Evolutionary conservation across 2,888 invertebrate genomes (phyloP), one percentile per base, ranked within the genome.

Genomic region (Vesta saturnalis): DNA sequence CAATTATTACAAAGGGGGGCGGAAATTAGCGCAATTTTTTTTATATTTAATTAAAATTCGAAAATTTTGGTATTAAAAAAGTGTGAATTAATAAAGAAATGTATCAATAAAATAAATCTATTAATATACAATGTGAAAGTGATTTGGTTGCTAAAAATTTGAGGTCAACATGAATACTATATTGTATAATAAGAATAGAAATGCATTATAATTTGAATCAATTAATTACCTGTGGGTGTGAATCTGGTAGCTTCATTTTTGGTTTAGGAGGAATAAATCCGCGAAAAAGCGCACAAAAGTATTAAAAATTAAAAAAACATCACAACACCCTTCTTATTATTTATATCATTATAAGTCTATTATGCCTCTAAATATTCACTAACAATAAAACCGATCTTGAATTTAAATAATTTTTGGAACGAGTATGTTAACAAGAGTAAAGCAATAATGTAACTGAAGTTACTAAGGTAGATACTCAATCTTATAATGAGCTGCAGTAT

Each of bases 81-180:
- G 39, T 39, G n/a, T n/a, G n/a, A 2, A 1, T 10, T n/a, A 2
- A 8, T n/a, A 39, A n/a, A n/a, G n/a, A 39, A 39, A 5, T 39
- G 39, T n/a, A 39, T 39, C 39, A 1, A 39, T 12, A n/a, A 39
- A 39, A 39, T n/a, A 39, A 12, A 39, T 4, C n/a, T 8, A 39
- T 39, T n/a, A 39, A 39, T 39, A 5, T 22, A 16, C 3, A 14
- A 57, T 15, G 23, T 57, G 57, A 35, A 35, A 39, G 57, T 57
- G 57, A 35, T 15, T 39, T 35, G 19, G 55, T 55, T 55, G 12
- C n/a, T 55, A 19, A 57, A 18, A 57, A 57, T 39, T 57, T 12
- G 30, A 52, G 52, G 52, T 52, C 52, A 19, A 12, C 21, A 52
- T 19, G 3, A 52, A 49, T 18, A 15, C 8, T 49, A 49, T 49